Evolutionary conservation across 2,113 vertebrate genomes (phyloP).

Genomic region (Sinocyclocheilus rhinocerous): DNA sequence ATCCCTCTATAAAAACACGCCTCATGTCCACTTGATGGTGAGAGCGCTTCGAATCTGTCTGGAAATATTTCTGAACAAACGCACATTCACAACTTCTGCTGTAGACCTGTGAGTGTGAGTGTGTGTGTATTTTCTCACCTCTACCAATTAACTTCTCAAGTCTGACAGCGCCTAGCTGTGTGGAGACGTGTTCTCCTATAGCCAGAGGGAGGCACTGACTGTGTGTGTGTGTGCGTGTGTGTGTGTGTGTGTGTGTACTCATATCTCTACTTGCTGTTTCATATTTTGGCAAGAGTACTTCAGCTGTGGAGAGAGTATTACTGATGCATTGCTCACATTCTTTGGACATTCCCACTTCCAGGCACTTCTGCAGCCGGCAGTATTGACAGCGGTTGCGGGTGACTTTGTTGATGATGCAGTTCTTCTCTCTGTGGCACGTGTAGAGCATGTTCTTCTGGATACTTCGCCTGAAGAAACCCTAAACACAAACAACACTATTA

Average conservation of each 20-base stretch:
- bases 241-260: constrained; percentile 12
- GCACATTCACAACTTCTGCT: constrained; percentile 47
- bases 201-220: constrained; percentile 22
- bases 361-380: constrained; percentile 99
- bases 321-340: constrained; percentile 85
- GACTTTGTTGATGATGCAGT: constrained; percentile 99
- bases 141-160: constrained; percentile 75
- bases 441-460: constrained; percentile 99
- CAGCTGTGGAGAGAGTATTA: background rate
- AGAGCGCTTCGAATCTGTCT: background rate
- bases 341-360: constrained; percentile 99
- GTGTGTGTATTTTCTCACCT: constrained; percentile 65
- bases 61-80: constrained; percentile 5
- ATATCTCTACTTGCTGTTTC: constrained; percentile 49
- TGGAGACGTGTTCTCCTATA: constrained; percentile 40
- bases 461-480: constrained; percentile 97
- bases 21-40: constrained; percentile 19
- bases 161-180: constrained; percentile 59
- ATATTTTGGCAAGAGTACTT: background rate
- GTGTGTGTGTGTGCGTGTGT: constrained; percentile 18
- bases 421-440: constrained; percentile 97
- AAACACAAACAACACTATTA: constrained; percentile 41
- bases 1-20: no score
- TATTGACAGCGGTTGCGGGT: constrained; percentile 99
- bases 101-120: constrained; percentile 18